A percentile compares a stretch with the other conserved stretches of the same genome.
Evolutionary conservation across 2,888 invertebrate genomes (phyloP).

Genomic region (Agrochola macilenta): DNA sequence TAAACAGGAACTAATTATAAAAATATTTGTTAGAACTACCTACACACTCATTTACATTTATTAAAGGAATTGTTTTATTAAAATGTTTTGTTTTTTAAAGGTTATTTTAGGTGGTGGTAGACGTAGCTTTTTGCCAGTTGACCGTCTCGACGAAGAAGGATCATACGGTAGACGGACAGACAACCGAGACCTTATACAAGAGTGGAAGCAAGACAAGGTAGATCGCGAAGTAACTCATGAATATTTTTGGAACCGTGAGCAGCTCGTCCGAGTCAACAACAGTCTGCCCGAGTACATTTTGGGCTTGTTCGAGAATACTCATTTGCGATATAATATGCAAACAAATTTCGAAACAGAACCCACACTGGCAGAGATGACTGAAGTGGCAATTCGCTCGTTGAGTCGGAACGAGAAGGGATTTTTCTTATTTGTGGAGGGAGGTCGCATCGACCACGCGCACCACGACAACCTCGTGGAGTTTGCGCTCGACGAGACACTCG

Average conservation of each 20-base stretch:
- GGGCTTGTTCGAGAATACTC: slow-evolving; percentile 91
- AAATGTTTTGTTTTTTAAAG: slow-evolving; percentile 69
- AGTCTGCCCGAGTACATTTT: slow-evolving; percentile 91
- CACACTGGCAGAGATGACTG: slow-evolving; percentile 87
- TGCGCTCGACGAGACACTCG: slow-evolving; percentile 93
- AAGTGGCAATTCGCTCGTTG: slow-evolving; percentile 93
- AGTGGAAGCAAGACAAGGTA: slow-evolving; percentile 90
- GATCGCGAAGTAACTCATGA: slow-evolving; percentile 75
- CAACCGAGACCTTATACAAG: slow-evolving; percentile 91
- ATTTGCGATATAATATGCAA: slow-evolving; percentile 92
- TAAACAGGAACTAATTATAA: too few relatives aligned
- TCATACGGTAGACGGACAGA: slow-evolving; percentile 87
- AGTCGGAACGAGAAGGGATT: slow-evolving; percentile 92
- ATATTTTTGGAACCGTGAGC: slow-evolving; percentile 91
- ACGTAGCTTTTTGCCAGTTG: slow-evolving; percentile 90
- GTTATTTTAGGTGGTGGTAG: slow-evolving; percentile 94
- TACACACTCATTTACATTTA: too few relatives aligned
- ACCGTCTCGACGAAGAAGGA: slow-evolving; percentile 87
- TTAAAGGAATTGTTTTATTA: too few relatives aligned
- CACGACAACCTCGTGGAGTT: slow-evolving; percentile 90
- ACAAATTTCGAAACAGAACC: slow-evolving; percentile 88
- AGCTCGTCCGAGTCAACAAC: slow-evolving; percentile 83
- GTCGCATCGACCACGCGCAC: slow-evolving; percentile 92
- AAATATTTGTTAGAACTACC: too few relatives aligned
- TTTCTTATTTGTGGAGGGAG: slow-evolving; percentile 93